Evolutionary conservation across 2,797 vertebrate genomes (phyloP), one percentile per base, ranked within the genome.

Genomic region (Cirrhinus mrigala): DNA sequence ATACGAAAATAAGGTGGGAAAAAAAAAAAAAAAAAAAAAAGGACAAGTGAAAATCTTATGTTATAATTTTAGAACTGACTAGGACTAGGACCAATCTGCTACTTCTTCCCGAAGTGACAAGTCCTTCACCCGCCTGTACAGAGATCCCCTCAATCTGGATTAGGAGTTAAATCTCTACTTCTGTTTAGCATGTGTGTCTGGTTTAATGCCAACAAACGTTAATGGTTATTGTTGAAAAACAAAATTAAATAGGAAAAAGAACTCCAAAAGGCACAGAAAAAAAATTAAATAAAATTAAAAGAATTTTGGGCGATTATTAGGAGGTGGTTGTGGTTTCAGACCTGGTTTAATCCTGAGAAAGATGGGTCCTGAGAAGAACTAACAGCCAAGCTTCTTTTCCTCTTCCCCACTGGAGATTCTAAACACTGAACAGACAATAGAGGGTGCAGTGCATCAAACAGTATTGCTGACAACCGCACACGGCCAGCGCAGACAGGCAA

Each of bases 261-360:
- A 88, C n/a, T n/a, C 73, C 79, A 84, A 92, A 90, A 84, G 58
- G 44, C 50, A 69, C 66, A 69, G 66, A 44, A 46, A 89, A 94
- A 93, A 91, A 93, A 74, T 68, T 68, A 73, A 24, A 29, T 93
- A 94, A 94, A 93, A 68, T 16, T 1, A 95, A 92, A 95, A 88
- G 94, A 83, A 52, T 94, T 94, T 48, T 93, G 95, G 96, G 95
- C 94, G 94, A 96, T 94, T 95, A 96, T 94, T 95, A 97, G 96
- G 97, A 98, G 97, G 97, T 96, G 97, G 96, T 97, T 94, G 94
- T 93, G 93, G 93, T 92, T 97, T 98, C 98, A 99, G 98, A 99
- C 98, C 98, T 99, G 98, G 97, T 99, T 99, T 99, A 99, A 99
- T 99, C 98, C 98, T 99, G 98, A 99, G 98, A 99, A 99, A 99